Evolutionary conservation across 2,888 invertebrate genomes (phyloP).

Genomic region (Sinhomidia bicolor): DNA sequence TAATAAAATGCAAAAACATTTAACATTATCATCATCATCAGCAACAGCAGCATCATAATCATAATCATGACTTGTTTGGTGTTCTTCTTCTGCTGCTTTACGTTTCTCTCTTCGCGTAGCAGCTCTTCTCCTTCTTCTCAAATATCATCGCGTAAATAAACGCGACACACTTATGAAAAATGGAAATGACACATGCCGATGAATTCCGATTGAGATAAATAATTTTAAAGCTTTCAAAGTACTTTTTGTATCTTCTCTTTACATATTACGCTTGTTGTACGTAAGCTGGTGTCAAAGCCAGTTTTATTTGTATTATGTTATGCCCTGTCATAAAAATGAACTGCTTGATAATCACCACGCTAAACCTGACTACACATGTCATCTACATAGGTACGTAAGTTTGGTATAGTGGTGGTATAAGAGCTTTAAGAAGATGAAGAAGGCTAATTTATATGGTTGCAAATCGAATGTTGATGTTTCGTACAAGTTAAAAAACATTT

Average conservation of each 20-base stretch:
- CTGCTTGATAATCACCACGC: conserved; percentile 51
- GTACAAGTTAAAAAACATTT: no score
- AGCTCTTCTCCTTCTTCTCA: neutral
- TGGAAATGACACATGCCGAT: conserved; percentile 70
- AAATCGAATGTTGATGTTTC: neutral
- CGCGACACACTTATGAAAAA: conserved; percentile 51
- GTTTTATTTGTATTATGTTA: conserved; percentile 23
- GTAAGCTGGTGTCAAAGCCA: neutral
- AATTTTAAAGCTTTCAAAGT: conserved; percentile 32
- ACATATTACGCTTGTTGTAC: neutral
- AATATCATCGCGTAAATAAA: conserved; percentile 1
- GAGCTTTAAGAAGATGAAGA: no score
- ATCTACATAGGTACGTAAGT: no score
- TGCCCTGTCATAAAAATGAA: conserved; percentile 59
- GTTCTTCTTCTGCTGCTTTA: neutral
- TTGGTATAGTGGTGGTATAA: no score
- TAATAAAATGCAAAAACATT: neutral
- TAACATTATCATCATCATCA: neutral
- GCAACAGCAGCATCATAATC: neutral
- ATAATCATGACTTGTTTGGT: neutral
- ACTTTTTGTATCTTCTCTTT: neutral
- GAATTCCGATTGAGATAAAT: conserved; percentile 36
- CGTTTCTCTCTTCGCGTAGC: neutral
- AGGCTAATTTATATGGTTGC: no score
- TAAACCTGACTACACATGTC: neutral